phyloP scores from a whole-genome alignment of 2,113 vertebrate genomes.

The Azemiops feae region DNA sequence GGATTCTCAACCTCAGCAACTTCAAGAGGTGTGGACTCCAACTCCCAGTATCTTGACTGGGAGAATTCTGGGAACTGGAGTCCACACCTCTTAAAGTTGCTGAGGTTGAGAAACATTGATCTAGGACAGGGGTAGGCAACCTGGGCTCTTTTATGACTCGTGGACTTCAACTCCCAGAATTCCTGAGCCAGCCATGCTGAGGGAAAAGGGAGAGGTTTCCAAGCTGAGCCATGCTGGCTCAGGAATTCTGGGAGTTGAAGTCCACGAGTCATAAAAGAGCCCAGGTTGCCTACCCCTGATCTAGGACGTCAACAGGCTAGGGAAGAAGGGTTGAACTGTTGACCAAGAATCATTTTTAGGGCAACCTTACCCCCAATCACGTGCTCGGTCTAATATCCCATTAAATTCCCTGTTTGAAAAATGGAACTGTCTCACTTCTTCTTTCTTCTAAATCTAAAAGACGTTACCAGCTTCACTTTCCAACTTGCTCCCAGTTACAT shows the following conservation, averaged over 20 bases:
- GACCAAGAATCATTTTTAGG: not conserved
- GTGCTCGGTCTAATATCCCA: not conserved
- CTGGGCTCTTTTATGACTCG: too few relatives aligned
- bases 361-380: not conserved
- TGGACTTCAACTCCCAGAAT: too few relatives aligned
- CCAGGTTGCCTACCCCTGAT: too few relatives aligned
- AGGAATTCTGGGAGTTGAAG: too few relatives aligned
- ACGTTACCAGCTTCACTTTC: not conserved
- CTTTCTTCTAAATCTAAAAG: not conserved
- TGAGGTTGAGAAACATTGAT: not conserved
- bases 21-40: not conserved
- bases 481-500: not conserved
- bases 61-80: not conserved
- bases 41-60: not conserved
- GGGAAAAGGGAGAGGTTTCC: too few relatives aligned
- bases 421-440: not conserved
- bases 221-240: too few relatives aligned
- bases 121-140: not conserved
- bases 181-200: too few relatives aligned
- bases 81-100: not conserved
- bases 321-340: not conserved
- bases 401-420: not conserved
- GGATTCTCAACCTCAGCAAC: not conserved
- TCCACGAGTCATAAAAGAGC: too few relatives aligned
- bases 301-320: not conserved